A percentile compares a stretch with the other conserved stretches of the same genome.
These are phyloP conservation scores for Muricea muricata DNA, from an alignment of 92 coral and sea anemone species.

Conservation along the genomic window DNA sequence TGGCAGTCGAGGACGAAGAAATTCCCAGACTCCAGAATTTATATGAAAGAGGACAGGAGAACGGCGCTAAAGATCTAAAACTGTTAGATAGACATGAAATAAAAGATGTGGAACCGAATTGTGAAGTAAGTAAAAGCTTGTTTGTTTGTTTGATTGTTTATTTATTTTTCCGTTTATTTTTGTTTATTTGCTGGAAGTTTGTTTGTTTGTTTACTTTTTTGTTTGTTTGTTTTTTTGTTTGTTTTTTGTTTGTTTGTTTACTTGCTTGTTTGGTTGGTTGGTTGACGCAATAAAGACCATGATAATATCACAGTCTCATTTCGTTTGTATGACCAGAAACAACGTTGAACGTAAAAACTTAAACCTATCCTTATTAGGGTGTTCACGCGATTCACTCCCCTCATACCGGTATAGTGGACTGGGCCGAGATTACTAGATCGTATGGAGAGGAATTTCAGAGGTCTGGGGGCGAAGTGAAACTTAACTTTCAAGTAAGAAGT, in stretches of 20 bases:
- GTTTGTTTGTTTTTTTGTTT: not conserved
- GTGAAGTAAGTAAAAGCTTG: constrained; percentile 70
- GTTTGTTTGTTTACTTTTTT: not conserved
- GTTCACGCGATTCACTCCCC: constrained; percentile 94
- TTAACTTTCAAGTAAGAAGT: constrained; percentile 86
- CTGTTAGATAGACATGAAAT: constrained; percentile 82
- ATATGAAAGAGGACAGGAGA: constrained; percentile 83
- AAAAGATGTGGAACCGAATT: constrained; percentile 85
- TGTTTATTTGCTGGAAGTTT: too few relatives aligned
- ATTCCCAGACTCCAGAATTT: constrained; percentile 75
- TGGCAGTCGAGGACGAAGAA: constrained; percentile 91
- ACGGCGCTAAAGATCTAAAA: constrained; percentile 86
- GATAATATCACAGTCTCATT: too few relatives aligned
- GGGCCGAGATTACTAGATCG: constrained; percentile 87
- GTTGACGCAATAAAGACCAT: too few relatives aligned
- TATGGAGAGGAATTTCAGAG: constrained; percentile 87
- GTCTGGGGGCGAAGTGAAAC: constrained; percentile 87
- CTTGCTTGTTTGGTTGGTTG: too few relatives aligned
- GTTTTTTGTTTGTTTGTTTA: too few relatives aligned
- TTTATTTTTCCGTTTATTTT: not conserved
- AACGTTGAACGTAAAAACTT: not conserved
- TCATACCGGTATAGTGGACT: constrained; percentile 94
- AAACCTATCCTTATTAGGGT: constrained; percentile 68
- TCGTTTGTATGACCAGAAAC: not conserved
- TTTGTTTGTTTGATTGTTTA: not conserved